Percentiles rank a stretch among this genome's conserved stretches.
Conservation (phyloP, 2,113 vertebrate genomes). For the Urocynchramus pylzowi region DNA sequence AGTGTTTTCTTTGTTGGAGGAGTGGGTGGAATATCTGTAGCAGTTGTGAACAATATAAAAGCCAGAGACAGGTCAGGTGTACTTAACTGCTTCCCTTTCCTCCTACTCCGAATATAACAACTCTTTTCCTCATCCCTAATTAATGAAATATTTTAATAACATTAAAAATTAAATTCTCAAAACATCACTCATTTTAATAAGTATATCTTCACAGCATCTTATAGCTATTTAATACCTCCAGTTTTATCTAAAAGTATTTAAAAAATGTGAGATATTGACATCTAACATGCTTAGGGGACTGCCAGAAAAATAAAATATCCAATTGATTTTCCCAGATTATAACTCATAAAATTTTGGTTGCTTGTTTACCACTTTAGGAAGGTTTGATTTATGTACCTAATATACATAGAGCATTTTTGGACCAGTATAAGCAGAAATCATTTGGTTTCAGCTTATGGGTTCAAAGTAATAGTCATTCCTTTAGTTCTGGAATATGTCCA, state of each 20-base stretch:
- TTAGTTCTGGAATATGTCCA: constrained; percentile 12
- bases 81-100: background rate
- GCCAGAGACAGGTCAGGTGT: background rate
- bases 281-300: background rate
- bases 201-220: background rate
- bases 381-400: background rate
- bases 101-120: background rate
- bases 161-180: background rate
- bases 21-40: background rate
- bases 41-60: background rate
- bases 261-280: background rate
- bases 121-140: background rate
- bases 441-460: background rate
- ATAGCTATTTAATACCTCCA: background rate
- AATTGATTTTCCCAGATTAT: background rate
- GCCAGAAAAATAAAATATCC: background rate
- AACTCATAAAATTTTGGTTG: background rate
- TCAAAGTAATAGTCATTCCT: constrained; percentile 24
- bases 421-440: background rate
- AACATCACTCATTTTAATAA: background rate
- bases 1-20: background rate
- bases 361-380: background rate
- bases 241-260: background rate
- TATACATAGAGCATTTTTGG: background rate
- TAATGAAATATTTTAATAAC: background rate